Evolutionary conservation across 2,113 vertebrate species (phyloP).

Genomic region (Perognathus longimembris): DNA sequence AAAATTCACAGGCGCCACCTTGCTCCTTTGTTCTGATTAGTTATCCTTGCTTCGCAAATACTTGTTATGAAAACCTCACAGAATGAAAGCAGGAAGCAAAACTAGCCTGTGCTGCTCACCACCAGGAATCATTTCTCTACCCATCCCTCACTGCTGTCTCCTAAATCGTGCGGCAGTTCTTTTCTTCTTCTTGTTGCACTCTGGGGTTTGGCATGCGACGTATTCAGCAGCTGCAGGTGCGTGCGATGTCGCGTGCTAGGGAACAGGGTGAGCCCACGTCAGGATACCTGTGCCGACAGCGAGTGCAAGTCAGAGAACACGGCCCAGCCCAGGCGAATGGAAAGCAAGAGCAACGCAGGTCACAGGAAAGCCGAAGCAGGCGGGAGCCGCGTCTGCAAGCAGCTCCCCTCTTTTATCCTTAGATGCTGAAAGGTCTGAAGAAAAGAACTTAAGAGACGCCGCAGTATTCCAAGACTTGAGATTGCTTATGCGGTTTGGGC

Average conservation of each 20-base stretch:
- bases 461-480: background rate
- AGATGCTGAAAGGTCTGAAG: background rate
- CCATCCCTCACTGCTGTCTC: background rate
- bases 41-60: constrained; percentile 10
- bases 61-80: background rate
- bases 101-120: background rate
- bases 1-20: background rate
- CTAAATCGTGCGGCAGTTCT: background rate
- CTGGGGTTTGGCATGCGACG: background rate
- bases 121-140: background rate
- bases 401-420: background rate
- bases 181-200: background rate
- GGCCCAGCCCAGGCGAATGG: background rate
- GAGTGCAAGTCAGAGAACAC: background rate
- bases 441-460: background rate
- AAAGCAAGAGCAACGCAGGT: background rate
- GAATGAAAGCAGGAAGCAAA: background rate
- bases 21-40: background rate
- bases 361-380: background rate
- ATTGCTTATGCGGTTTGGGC: no score
- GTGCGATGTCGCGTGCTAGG: background rate
- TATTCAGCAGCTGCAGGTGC: background rate
- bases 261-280: background rate
- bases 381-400: background rate
- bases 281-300: background rate